Percentiles rank a stretch among this genome's conserved stretches.
These are phyloP conservation scores for Andrena haemorrhoa DNA, from an alignment of 2,888 invertebrate species.

Conservation along the genomic window DNA sequence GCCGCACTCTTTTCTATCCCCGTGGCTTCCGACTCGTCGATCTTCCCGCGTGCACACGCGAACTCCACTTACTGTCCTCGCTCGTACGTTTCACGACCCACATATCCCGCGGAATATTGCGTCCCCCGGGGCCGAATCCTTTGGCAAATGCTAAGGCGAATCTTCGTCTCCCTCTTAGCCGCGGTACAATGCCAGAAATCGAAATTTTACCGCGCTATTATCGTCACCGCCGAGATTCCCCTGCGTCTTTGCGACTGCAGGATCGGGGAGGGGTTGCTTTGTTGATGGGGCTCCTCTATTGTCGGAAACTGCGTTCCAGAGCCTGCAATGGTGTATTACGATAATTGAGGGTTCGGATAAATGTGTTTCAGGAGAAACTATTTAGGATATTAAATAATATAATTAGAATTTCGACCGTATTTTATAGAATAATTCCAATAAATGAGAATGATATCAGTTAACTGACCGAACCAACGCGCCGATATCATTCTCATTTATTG, in stretches of 20 bases:
- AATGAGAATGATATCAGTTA: too few relatives aligned
- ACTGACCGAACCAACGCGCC: too few relatives aligned
- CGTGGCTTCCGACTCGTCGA: slow-evolving; percentile 42
- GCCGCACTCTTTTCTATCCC: slow-evolving; percentile 1
- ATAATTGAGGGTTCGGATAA: background rate
- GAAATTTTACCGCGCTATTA: slow-evolving; percentile 50
- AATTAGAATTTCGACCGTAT: too few relatives aligned
- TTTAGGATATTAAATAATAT: too few relatives aligned
- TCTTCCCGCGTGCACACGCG: slow-evolving; percentile 37
- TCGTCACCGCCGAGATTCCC: slow-evolving; percentile 49
- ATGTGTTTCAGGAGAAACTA: background rate
- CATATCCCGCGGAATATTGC: slow-evolving; percentile 49
- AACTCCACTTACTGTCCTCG: slow-evolving; percentile 47
- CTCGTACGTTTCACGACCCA: slow-evolving; percentile 64
- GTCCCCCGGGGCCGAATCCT: slow-evolving; percentile 55
- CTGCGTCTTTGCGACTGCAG: background rate
- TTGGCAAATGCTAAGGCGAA: slow-evolving; percentile 63
- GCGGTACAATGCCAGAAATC: slow-evolving; percentile 37
- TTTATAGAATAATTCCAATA: too few relatives aligned
- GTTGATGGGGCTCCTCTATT: too few relatives aligned
- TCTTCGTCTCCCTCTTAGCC: slow-evolving; percentile 49
- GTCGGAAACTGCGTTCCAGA: background rate
- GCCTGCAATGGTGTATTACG: background rate
- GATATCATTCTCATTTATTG: too few relatives aligned
- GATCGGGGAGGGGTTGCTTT: background rate